phyloP scores from a whole-genome alignment of 2,797 vertebrate genomes.

The Sebastes jordani region DNA sequence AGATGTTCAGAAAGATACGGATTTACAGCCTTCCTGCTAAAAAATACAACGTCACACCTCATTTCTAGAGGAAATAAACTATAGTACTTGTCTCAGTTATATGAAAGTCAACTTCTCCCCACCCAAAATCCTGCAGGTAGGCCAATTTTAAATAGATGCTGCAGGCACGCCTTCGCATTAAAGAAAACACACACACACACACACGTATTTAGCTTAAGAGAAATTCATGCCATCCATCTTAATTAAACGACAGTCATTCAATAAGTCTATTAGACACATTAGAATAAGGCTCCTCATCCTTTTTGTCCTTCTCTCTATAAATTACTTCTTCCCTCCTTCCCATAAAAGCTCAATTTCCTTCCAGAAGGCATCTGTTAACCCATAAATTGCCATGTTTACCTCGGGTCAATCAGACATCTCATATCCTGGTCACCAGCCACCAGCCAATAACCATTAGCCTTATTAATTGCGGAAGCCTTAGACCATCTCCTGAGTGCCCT shows the following conservation, averaged over 20 bases:
- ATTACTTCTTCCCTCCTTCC: background rate
- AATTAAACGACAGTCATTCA: constrained; percentile 57
- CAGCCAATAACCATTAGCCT: constrained; percentile 71
- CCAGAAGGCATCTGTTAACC: constrained; percentile 58
- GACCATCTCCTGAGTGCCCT: constrained; percentile 59
- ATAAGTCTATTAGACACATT: constrained; percentile 50
- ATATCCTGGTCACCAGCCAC: constrained; percentile 53
- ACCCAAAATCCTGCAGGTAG: constrained; percentile 13
- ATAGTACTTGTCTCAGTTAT: background rate
- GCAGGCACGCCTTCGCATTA: constrained; percentile 1
- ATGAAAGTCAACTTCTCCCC: constrained; percentile 27
- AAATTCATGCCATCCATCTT: constrained; percentile 42
- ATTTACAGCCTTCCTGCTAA: background rate
- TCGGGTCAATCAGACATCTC: constrained; percentile 47
- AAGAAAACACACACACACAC: background rate
- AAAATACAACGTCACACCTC: background rate
- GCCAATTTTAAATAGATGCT: constrained; percentile 7
- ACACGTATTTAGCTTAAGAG: constrained; percentile 13
- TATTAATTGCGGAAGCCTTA: constrained; percentile 68
- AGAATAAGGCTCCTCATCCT: constrained; percentile 36
- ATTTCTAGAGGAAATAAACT: background rate
- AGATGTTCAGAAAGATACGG: background rate
- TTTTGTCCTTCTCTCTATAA: constrained; percentile 31
- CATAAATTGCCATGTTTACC: constrained; percentile 58
- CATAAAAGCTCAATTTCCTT: constrained; percentile 59